These are phyloP conservation scores for Zoroaster sp. DNA, from an alignment of 53 echinoderm and acorn worm species.

Conservation along the genomic window DNA sequence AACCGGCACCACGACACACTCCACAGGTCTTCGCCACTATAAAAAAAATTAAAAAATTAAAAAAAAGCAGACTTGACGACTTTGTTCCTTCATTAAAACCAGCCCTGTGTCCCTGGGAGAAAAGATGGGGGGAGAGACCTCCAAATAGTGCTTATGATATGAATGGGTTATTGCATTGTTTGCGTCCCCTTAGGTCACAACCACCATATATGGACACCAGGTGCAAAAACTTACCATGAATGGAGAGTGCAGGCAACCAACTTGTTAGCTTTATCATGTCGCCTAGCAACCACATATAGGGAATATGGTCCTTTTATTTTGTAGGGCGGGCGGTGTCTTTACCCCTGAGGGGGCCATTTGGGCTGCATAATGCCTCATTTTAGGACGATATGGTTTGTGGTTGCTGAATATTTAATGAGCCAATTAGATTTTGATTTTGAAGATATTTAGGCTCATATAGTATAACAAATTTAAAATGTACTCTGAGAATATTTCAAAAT, in stretches of 20 bases:
- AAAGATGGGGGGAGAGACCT: background rate
- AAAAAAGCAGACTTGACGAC: background rate
- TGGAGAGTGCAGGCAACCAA: background rate
- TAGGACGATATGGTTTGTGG: background rate
- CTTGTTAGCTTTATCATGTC: conserved; percentile 21
- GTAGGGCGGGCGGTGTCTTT: background rate
- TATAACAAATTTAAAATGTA: too few relatives aligned
- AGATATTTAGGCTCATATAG: background rate
- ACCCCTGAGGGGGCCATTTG: background rate
- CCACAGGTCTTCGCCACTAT: background rate
- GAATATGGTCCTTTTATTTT: background rate
- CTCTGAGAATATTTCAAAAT: too few relatives aligned
- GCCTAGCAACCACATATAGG: conserved; percentile 44
- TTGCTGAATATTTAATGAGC: background rate
- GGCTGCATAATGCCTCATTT: background rate
- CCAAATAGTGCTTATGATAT: background rate
- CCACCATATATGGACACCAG: conserved; percentile 26
- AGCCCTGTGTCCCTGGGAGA: background rate
- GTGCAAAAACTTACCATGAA: conserved; percentile 50
- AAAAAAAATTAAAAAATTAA: too few relatives aligned
- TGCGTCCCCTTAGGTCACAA: background rate
- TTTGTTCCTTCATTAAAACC: background rate
- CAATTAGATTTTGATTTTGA: background rate
- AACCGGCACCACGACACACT: background rate
- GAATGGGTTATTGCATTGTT: conserved; percentile 8